phyloP scores from a whole-genome alignment of 2,888 invertebrate species.

The Chymomyza caudatula region DNA sequence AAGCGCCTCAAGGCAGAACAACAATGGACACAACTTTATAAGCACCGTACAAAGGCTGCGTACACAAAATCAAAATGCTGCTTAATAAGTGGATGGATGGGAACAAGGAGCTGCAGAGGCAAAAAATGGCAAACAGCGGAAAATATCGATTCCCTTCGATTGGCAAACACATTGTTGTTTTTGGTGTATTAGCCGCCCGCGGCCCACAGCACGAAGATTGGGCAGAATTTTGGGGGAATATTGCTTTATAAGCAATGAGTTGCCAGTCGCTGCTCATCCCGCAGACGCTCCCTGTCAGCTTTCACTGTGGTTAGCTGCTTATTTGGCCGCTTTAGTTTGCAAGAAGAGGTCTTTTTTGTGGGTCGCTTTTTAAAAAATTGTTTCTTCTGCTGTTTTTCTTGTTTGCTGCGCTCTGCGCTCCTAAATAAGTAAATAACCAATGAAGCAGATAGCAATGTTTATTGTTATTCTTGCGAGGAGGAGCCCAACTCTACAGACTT shows the following conservation, averaged over 20 bases:
- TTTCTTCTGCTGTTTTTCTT: conserved; percentile 51
- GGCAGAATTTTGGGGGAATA: conserved; percentile 11
- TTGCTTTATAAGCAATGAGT: conserved; percentile 51
- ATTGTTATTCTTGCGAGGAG: conserved; percentile 57
- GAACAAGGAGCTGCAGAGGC: no score
- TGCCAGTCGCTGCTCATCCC: not conserved
- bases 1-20: conserved; percentile 8
- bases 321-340: conserved; percentile 34
- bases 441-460: conserved; percentile 71
- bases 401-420: conserved; percentile 34
- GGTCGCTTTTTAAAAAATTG: conserved; percentile 37
- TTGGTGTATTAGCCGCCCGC: conserved; percentile 25
- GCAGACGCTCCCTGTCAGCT: not conserved
- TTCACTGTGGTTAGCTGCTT: conserved; percentile 27
- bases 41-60: not conserved
- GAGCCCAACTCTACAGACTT: conserved; percentile 5
- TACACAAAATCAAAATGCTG: not conserved
- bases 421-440: conserved; percentile 61
- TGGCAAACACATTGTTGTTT: conserved; percentile 34
- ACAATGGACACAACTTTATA: conserved; percentile 13
- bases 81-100: conserved; percentile 8
- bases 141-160: conserved; percentile 58
- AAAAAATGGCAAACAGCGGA: conserved; percentile 29
- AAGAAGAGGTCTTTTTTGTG: not conserved
- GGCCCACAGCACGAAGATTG: conserved; percentile 21